Percentiles rank a stretch among this genome's conserved stretches.
Evolutionary conservation across 64 coral and sea anemone species (phyloP).

Genomic region (Pocillopora verrucosa): DNA sequence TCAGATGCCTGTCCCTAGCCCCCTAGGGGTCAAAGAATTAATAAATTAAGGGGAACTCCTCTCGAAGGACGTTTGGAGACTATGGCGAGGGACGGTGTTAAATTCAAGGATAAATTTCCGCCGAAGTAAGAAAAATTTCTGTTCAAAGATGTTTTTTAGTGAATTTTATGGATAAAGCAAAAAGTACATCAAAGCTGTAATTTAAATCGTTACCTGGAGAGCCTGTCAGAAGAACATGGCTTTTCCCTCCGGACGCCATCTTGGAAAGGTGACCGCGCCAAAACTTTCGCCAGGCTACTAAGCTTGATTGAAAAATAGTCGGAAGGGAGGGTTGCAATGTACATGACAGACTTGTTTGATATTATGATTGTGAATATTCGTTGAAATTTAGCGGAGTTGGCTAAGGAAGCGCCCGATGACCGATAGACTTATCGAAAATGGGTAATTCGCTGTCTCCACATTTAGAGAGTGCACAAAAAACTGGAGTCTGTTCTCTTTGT

Average conservation of each 20-base stretch:
- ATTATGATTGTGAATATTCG: neutral
- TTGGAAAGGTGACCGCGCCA: conserved; percentile 26
- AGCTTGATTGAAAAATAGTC: neutral
- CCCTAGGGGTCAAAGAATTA: too few relatives aligned
- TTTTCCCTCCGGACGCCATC: conserved; percentile 29
- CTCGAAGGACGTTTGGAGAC: too few relatives aligned
- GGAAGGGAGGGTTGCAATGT: neutral
- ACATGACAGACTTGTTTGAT: neutral
- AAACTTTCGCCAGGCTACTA: neutral
- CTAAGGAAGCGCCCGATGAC: neutral
- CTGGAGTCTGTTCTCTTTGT: conserved; percentile 81
- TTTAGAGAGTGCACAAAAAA: conserved; percentile 92
- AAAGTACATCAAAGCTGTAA: neutral
- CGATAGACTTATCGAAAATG: conserved; percentile 28
- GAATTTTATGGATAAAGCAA: too few relatives aligned
- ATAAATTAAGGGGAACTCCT: too few relatives aligned
- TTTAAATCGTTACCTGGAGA: conserved; percentile 41
- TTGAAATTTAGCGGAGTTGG: neutral
- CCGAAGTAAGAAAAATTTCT: too few relatives aligned
- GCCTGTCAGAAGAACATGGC: conserved; percentile 49
- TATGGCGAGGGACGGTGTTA: too few relatives aligned
- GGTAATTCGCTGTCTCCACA: conserved; percentile 86
- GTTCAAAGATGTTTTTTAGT: too few relatives aligned
- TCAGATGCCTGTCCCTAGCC: too few relatives aligned
- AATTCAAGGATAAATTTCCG: too few relatives aligned